Conservation (phyloP, 2,113 vertebrate genomes). For the Scomber scombrus region DNA sequence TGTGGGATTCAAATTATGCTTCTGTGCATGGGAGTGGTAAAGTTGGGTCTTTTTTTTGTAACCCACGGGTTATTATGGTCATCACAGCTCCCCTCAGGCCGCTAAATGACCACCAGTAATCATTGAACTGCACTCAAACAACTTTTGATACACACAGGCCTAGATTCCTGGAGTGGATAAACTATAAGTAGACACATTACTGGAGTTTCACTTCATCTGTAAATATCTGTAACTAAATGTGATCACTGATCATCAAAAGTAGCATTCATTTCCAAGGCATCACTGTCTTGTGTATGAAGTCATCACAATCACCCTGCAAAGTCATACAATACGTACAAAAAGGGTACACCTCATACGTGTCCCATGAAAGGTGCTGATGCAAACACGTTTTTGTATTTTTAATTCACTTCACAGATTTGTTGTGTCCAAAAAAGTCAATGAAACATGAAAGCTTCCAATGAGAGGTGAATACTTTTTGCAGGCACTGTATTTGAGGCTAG, state of each 20-base stretch:
- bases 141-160: conserved; percentile 9
- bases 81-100: background rate
- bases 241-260: conserved; percentile 38
- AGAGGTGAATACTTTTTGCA: no score
- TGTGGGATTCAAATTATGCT: conserved; percentile 11
- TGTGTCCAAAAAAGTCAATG: no score
- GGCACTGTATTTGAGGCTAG: background rate
- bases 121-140: conserved; percentile 15
- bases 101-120: conserved; percentile 13
- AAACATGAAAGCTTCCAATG: no score
- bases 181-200: background rate
- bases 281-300: conserved; percentile 21
- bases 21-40: conserved; percentile 5
- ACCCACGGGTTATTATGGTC: conserved; percentile 1
- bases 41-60: conserved; percentile 7
- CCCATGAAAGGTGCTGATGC: no score
- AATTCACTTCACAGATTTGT: no score
- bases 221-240: conserved; percentile 65
- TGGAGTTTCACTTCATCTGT: conserved; percentile 59
- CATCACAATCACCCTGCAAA: conserved; percentile 2
- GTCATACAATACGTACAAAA: background rate
- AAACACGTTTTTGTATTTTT: no score
- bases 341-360: no score
- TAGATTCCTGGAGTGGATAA: conserved; percentile 10
- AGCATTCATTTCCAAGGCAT: conserved; percentile 13